A percentile compares a stretch with the other conserved stretches of the same genome.
phyloP scores from a whole-genome alignment of 1,140 invertebrate genomes.

The Pentalonia nigronervosa region DNA sequence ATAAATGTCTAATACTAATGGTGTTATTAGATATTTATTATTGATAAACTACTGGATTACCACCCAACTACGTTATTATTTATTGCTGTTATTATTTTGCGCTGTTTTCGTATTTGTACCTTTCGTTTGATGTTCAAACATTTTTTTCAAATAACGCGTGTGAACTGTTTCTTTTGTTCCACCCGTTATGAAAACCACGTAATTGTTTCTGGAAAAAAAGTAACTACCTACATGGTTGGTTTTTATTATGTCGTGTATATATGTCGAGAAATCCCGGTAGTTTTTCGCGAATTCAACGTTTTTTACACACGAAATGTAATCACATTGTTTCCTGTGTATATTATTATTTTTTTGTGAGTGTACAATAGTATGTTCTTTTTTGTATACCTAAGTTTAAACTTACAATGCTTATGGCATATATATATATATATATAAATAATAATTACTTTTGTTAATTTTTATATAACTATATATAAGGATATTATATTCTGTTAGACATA shows the following conservation, averaged over 20 bases:
- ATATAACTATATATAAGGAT: background rate
- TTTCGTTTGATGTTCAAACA: background rate
- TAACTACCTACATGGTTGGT: background rate
- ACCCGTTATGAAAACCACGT: background rate
- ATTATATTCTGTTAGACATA: background rate
- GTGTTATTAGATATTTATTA: background rate
- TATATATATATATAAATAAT: background rate
- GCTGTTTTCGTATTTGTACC: background rate
- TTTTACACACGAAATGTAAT: background rate
- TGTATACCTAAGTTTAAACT: background rate
- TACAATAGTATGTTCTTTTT: background rate
- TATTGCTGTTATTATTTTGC: background rate
- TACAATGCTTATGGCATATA: background rate
- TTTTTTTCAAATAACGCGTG: background rate
- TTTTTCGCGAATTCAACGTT: background rate
- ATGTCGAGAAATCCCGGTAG: background rate
- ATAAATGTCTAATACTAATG: background rate
- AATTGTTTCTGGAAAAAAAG: background rate
- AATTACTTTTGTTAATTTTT: background rate
- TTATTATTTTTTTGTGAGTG: background rate
- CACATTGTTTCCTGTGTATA: slow-evolving; percentile 1
- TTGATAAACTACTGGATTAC: background rate
- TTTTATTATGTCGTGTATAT: background rate
- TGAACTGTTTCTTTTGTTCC: background rate
- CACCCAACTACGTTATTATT: background rate